A percentile compares a stretch with the other conserved stretches of the same genome.
These are phyloP conservation scores for Gnatocerus cornutus DNA, from an alignment of 2,888 invertebrate species.

Conservation along the genomic window DNA sequence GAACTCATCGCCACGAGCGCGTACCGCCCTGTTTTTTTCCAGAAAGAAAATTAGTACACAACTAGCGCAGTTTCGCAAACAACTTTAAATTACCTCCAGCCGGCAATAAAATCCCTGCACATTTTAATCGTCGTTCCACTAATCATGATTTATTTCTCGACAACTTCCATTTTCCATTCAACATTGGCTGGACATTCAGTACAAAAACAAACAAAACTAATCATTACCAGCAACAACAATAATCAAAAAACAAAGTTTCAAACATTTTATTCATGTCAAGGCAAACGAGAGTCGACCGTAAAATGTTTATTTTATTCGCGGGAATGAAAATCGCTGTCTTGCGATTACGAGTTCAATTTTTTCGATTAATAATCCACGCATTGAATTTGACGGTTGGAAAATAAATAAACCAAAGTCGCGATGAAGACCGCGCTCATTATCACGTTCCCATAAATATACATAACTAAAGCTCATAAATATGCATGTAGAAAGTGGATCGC, in stretches of 20 bases:
- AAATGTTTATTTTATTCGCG: not conserved
- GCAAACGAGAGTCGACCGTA: slow-evolving; percentile 9
- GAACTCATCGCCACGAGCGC: no score
- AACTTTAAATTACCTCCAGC: not conserved
- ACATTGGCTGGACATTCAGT: not conserved
- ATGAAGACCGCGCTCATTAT: slow-evolving; percentile 2
- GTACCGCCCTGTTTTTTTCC: no score
- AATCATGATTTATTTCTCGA: not conserved
- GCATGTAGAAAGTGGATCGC: slow-evolving; percentile 17
- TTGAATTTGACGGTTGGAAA: not conserved
- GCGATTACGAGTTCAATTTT: not conserved
- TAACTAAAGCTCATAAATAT: slow-evolving; percentile 19
- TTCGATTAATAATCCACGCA: not conserved
- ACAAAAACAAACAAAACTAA: slow-evolving; percentile 6
- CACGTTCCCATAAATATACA: slow-evolving; percentile 22
- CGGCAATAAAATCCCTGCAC: not conserved
- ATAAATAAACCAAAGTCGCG: not conserved
- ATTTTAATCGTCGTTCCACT: not conserved
- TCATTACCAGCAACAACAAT: slow-evolving; percentile 10
- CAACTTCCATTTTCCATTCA: not conserved
- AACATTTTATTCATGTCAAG: slow-evolving; percentile 8
- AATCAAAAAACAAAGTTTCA: slow-evolving; percentile 12
- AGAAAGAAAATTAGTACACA: no score
- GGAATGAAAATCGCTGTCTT: not conserved
- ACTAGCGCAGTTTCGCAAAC: no score